A percentile compares a stretch with the other conserved stretches of the same genome.
These are phyloP conservation scores for Meriones psammophilus DNA, from an alignment of 2,797 vertebrate species.

Conservation along the genomic window DNA sequence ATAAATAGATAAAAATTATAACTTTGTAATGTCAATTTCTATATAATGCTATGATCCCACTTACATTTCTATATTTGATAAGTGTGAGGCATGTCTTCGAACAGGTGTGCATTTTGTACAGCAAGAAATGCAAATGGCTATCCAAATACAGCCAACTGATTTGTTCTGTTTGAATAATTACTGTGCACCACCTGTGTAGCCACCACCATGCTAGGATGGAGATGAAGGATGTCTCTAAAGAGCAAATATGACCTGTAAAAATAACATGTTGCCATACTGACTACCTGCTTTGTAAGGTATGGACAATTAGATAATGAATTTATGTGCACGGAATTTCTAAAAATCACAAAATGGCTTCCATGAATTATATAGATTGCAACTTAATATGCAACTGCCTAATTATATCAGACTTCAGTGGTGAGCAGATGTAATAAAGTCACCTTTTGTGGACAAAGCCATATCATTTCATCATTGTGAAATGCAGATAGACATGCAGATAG, in stretches of 20 bases:
- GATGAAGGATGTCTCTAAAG: neutral
- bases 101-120: neutral
- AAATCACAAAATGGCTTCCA: neutral
- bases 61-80: neutral
- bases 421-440: conserved; percentile 55
- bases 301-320: neutral
- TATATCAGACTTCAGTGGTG: conserved; percentile 12
- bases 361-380: conserved; percentile 6
- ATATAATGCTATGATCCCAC: neutral
- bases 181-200: neutral
- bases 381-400: conserved; percentile 21
- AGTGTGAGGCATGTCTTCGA: neutral
- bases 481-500: neutral
- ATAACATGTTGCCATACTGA: neutral
- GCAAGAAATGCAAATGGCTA: conserved; percentile 5
- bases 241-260: conserved; percentile 35
- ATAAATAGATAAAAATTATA: neutral
- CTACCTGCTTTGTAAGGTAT: neutral
- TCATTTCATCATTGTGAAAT: conserved; percentile 49
- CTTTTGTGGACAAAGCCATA: conserved; percentile 70
- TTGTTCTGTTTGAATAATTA: conserved; percentile 38
- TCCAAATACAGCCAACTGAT: conserved; percentile 35
- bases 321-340: conserved; percentile 41
- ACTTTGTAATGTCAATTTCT: neutral
- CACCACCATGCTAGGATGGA: neutral